Conservation (phyloP, 1,140 invertebrate species). For the Battus philenor region DNA sequence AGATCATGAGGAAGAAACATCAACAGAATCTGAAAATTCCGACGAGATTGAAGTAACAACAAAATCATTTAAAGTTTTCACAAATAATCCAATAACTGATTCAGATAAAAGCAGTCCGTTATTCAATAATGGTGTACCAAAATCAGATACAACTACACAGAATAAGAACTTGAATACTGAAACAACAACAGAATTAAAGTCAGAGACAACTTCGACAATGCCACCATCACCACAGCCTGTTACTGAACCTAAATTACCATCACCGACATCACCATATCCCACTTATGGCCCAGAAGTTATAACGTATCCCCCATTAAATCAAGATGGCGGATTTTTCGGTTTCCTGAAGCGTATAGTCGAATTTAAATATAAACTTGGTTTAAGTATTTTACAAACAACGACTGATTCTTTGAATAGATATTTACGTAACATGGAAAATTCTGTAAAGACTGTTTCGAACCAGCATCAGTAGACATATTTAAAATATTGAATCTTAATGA, state of each 20-base stretch:
- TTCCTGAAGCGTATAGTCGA: slow-evolving; percentile 68
- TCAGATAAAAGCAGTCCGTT: slow-evolving; percentile 25
- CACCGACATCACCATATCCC: slow-evolving; percentile 24
- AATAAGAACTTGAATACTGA: slow-evolving; percentile 49
- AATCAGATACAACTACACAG: slow-evolving; percentile 36
- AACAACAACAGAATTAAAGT: slow-evolving; percentile 54
- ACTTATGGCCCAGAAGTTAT: slow-evolving; percentile 48
- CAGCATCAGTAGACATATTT: slow-evolving; percentile 27
- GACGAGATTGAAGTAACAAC: slow-evolving; percentile 52
- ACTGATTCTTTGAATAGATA: slow-evolving; percentile 67
- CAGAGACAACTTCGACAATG: slow-evolving; percentile 47
- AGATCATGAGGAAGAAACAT: slow-evolving; percentile 31
- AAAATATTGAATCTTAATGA: not conserved
- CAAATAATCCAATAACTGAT: slow-evolving; percentile 25
- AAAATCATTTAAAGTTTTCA: slow-evolving; percentile 56
- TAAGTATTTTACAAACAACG: slow-evolving; percentile 67
- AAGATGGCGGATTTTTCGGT: slow-evolving; percentile 50
- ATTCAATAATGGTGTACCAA: slow-evolving; percentile 17
- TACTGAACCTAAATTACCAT: slow-evolving; percentile 24
- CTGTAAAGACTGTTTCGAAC: slow-evolving; percentile 42
- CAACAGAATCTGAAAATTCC: slow-evolving; percentile 33
- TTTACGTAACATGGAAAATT: slow-evolving; percentile 54
- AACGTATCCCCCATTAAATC: slow-evolving; percentile 53
- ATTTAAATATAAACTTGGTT: slow-evolving; percentile 68
- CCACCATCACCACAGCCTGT: slow-evolving; percentile 34